These are phyloP conservation scores for Tadarida brasiliensis DNA, from an alignment of 2,797 vertebrate genomes.

Conservation along the genomic window DNA sequence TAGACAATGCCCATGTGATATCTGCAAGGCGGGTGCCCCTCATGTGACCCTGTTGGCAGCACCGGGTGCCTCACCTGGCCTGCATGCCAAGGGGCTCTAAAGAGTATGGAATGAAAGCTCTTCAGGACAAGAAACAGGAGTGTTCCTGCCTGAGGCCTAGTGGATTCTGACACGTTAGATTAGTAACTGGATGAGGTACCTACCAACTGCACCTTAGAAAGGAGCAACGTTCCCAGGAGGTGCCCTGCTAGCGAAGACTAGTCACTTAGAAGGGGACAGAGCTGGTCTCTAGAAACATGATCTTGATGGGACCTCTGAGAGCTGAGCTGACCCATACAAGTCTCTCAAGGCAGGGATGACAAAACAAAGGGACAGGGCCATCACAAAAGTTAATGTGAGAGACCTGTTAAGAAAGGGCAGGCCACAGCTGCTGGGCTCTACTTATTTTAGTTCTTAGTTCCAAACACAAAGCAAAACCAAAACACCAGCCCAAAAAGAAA, in stretches of 20 bases:
- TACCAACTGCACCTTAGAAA: neutral
- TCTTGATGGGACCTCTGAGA: neutral
- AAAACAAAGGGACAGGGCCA: neutral
- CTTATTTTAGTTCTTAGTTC: neutral
- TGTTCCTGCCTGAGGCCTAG: neutral
- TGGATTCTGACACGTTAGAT: neutral
- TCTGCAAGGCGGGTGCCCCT: neutral
- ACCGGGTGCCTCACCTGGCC: neutral
- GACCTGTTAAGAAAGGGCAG: neutral
- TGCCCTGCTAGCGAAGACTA: neutral
- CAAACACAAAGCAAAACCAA: neutral
- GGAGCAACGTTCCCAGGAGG: neutral
- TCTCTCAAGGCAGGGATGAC: neutral
- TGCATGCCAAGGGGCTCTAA: neutral
- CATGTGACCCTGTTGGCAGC: neutral
- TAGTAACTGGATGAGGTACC: neutral
- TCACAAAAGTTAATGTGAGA: neutral
- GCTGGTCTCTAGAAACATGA: neutral
- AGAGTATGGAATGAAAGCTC: neutral
- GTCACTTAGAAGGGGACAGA: neutral
- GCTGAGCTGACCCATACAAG: neutral
- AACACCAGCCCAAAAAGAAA: neutral
- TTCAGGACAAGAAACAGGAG: neutral
- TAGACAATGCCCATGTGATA: neutral
- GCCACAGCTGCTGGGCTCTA: neutral